phyloP scores from a whole-genome alignment of 2,113 vertebrate genomes.

The Elgaria multicarinata region DNA sequence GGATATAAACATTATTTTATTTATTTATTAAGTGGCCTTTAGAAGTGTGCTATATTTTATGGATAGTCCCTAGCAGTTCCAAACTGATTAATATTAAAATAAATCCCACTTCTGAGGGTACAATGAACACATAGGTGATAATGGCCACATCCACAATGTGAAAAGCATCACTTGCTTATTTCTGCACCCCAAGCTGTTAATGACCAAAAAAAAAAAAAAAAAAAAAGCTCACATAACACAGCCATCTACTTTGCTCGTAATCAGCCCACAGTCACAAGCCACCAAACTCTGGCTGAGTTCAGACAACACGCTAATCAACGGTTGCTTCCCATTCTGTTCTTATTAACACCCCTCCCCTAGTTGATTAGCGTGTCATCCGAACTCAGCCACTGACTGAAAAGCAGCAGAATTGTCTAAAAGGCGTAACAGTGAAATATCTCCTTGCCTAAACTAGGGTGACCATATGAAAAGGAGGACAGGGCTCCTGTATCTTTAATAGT shows the following conservation, averaged over 20 bases:
- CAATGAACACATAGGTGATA: not conserved
- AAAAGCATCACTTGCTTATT: not conserved
- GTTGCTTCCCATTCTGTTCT: too few relatives aligned
- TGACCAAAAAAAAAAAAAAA: accelerated
- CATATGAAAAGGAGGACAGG: too few relatives aligned
- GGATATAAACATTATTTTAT: not conserved
- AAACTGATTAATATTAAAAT: not conserved
- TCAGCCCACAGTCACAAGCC: not conserved
- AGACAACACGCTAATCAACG: too few relatives aligned
- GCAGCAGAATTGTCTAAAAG: not conserved
- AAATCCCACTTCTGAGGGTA: not conserved
- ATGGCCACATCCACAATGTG: not conserved
- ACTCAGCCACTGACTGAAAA: not conserved
- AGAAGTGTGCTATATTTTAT: not conserved
- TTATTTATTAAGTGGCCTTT: not conserved
- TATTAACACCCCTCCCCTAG: too few relatives aligned
- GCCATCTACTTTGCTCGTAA: not conserved
- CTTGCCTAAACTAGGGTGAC: too few relatives aligned
- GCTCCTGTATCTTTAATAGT: too few relatives aligned
- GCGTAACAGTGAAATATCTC: not conserved
- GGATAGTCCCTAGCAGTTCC: not conserved
- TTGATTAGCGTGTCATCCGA: too few relatives aligned
- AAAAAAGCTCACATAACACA: not conserved
- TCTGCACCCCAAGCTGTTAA: not conserved
- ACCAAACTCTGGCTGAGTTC: too few relatives aligned